These are phyloP conservation scores for Solenopsis invicta DNA, from an alignment of 1,140 invertebrate genomes.

Conservation along the genomic window DNA sequence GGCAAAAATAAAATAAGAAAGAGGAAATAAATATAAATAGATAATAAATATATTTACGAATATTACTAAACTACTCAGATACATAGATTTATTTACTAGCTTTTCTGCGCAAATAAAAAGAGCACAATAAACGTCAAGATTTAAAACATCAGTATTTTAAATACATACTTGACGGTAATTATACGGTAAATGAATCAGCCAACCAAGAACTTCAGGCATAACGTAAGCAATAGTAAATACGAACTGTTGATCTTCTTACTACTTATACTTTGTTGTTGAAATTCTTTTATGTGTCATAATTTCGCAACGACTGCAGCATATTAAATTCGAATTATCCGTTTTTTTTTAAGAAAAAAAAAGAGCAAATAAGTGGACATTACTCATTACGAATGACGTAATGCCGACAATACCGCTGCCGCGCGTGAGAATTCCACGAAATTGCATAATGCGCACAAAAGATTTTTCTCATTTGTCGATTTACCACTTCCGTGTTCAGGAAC, in stretches of 20 bases:
- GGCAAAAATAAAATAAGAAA: no score
- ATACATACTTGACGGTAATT: background rate
- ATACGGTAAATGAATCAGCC: no score
- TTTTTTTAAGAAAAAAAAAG: background rate
- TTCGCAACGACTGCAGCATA: background rate
- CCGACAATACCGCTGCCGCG: background rate
- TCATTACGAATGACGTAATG: background rate
- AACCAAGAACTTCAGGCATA: no score
- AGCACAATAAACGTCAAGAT: background rate
- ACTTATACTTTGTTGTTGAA: no score
- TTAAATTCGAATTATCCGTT: background rate
- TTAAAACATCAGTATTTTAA: background rate
- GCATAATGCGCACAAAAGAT: background rate
- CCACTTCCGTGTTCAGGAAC: background rate
- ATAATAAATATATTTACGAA: background rate
- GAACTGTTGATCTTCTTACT: no score
- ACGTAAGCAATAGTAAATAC: no score
- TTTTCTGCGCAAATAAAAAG: background rate
- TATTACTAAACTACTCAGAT: background rate
- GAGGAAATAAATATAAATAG: no score
- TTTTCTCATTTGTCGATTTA: background rate
- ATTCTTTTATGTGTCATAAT: background rate
- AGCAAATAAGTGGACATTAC: background rate
- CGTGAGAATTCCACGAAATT: conserved; percentile 28
- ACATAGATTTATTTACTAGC: background rate